phyloP scores from a whole-genome alignment of 2,888 invertebrate genomes.

The Lacanobia oleracea region DNA sequence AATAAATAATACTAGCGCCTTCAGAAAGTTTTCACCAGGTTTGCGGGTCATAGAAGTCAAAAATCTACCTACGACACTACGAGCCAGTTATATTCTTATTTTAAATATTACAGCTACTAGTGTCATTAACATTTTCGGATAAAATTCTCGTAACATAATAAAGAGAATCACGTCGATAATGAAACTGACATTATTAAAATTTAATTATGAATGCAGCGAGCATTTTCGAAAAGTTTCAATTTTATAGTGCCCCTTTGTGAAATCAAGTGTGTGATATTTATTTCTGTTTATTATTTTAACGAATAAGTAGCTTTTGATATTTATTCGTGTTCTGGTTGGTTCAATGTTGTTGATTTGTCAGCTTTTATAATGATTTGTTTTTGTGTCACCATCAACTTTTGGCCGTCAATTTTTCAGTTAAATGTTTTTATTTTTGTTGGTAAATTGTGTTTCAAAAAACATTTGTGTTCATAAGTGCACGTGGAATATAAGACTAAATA shows the following conservation, averaged over 20 bases:
- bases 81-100: neutral
- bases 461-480: no score
- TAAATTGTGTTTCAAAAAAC: neutral
- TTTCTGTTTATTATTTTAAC: constrained; percentile 5
- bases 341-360: neutral
- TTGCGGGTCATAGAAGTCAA: no score
- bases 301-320: neutral
- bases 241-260: constrained; percentile 16
- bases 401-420: no score
- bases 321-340: neutral
- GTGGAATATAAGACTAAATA: neutral
- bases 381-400: no score
- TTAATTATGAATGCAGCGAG: constrained; percentile 22
- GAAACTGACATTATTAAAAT: constrained; percentile 43
- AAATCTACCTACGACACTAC: no score
- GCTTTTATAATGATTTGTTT: neutral
- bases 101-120: neutral
- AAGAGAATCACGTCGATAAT: constrained; percentile 18
- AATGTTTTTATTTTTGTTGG: no score
- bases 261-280: constrained; percentile 9
- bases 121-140: neutral
- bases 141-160: constrained; percentile 12
- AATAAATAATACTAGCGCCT: no score
- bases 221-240: constrained; percentile 5
- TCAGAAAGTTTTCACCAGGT: no score